Conservation (phyloP, 1,140 invertebrate species). For the Chlorops oryzae region DNA sequence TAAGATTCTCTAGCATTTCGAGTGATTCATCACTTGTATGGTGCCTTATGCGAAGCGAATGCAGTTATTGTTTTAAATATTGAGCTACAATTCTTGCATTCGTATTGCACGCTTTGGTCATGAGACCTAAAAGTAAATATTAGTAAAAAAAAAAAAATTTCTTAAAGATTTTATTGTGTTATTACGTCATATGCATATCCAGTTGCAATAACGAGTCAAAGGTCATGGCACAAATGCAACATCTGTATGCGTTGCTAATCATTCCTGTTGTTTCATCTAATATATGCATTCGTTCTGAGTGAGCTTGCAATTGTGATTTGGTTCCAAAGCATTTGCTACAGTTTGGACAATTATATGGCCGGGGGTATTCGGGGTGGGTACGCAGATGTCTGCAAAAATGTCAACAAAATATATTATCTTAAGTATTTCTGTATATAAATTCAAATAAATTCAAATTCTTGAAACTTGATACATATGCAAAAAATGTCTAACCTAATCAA, state of each 20-base stretch:
- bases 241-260: constrained; percentile 1
- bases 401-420: too few relatives aligned
- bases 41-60: constrained; percentile 2
- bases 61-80: constrained; percentile 2
- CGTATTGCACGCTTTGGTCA: background rate
- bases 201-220: constrained; percentile 4
- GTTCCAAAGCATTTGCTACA: constrained; percentile 12
- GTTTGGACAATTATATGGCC: constrained; percentile 12
- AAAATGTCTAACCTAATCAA: constrained; percentile 16
- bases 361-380: constrained; percentile 11
- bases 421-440: too few relatives aligned
- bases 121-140: constrained; percentile 2
- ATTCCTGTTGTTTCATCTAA: background rate
- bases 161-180: too few relatives aligned
- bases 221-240: constrained; percentile 5
- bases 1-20: too few relatives aligned
- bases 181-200: constrained; percentile 12
- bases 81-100: constrained; percentile 3
- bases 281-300: constrained; percentile 8
- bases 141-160: too few relatives aligned
- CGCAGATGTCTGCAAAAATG: constrained; percentile 12
- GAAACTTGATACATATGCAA: background rate
- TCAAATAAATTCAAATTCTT: constrained; percentile 3
- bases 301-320: constrained; percentile 5
- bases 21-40: too few relatives aligned